phyloP scores from a whole-genome alignment of 2,113 vertebrate genomes.

The Hemichromis elongatus region DNA sequence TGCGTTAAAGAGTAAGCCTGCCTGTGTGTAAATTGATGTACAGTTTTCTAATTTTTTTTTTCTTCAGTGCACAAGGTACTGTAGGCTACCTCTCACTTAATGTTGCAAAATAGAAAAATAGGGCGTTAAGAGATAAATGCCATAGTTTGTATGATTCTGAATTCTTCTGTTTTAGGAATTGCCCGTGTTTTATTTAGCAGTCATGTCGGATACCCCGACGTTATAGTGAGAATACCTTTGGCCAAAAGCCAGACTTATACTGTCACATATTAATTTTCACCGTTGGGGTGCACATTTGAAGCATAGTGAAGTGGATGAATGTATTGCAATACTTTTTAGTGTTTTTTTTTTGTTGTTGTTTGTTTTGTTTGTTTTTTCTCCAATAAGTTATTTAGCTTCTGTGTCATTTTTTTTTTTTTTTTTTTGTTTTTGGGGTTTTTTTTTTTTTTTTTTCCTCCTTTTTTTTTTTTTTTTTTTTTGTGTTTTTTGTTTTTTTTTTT shows the following conservation, averaged over 20 bases:
- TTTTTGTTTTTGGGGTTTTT: too few species aligned
- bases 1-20: conserved; percentile 34
- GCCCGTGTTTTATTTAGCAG: conserved; percentile 3
- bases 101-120: conserved; percentile 38
- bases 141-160: conserved; percentile 32
- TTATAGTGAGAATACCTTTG: not conserved
- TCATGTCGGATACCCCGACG: not conserved
- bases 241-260: not conserved
- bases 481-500: too few species aligned
- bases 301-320: not conserved
- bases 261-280: conserved; percentile 4
- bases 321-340: not conserved
- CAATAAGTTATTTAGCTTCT: conserved; percentile 28
- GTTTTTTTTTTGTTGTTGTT: not conserved
- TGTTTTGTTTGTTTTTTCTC: not conserved
- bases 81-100: conserved; percentile 63
- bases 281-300: conserved; percentile 1
- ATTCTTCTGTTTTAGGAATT: conserved; percentile 28
- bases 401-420: not conserved
- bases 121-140: conserved; percentile 27
- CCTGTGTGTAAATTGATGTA: conserved; percentile 60
- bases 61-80: conserved; percentile 62
- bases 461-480: too few species aligned
- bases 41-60: conserved; percentile 46
- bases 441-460: too few species aligned